These are phyloP conservation scores for Pocillopora meandrina DNA, from an alignment of 92 coral and sea anemone species.

Conservation along the genomic window DNA sequence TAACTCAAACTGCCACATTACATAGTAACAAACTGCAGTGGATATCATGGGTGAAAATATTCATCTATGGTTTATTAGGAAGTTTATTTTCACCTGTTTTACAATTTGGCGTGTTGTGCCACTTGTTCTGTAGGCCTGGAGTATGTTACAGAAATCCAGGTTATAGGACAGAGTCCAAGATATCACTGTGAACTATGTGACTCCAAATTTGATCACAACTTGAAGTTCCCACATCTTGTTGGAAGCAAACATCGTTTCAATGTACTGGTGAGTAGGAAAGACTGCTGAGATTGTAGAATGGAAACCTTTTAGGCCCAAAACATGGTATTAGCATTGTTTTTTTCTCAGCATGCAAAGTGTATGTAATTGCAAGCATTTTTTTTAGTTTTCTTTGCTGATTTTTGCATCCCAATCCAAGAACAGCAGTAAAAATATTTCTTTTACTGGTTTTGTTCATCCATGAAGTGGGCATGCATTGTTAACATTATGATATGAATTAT, in stretches of 20 bases:
- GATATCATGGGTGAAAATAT: slow-evolving; percentile 27
- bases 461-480: too few species aligned
- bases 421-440: too few species aligned
- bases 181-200: slow-evolving; percentile 98
- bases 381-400: too few species aligned
- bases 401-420: too few species aligned
- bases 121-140: slow-evolving; percentile 94
- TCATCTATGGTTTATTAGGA: not conserved
- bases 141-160: slow-evolving; percentile 99
- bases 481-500: too few species aligned
- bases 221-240: slow-evolving; percentile 99
- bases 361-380: too few species aligned
- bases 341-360: too few species aligned
- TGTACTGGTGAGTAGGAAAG: slow-evolving; percentile 91
- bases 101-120: slow-evolving; percentile 28
- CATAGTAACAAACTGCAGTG: too few species aligned
- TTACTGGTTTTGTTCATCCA: too few species aligned
- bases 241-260: slow-evolving; percentile 99
- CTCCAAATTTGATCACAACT: slow-evolving; percentile 99
- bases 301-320: not conserved
- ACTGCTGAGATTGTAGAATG: slow-evolving; percentile 7
- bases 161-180: slow-evolving; percentile 97
- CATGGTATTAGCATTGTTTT: not conserved
- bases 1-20: too few species aligned
- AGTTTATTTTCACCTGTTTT: slow-evolving; percentile 37